Evolutionary conservation across 2,888 invertebrate genomes (phyloP).

Genomic region (Netelia inedita): DNA sequence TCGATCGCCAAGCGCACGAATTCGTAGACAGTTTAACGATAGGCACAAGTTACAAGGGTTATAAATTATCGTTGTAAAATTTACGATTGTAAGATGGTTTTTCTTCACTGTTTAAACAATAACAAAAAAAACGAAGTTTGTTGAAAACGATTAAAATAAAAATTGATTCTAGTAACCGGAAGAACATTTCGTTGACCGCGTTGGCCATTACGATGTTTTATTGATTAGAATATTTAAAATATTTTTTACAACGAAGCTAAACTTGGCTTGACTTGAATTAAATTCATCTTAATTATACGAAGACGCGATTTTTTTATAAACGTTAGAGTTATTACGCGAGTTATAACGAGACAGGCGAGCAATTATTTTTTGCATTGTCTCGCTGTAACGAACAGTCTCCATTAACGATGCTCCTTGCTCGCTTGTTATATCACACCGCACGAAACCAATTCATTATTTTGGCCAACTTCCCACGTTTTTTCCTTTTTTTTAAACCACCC

Average conservation of each 20-base stretch:
- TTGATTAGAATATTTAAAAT: too few species aligned
- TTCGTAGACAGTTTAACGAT: not conserved
- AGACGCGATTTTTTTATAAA: too few species aligned
- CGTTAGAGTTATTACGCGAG: not conserved
- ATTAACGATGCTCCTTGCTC: not conserved
- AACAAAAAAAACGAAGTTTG: not conserved
- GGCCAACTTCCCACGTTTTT: not conserved
- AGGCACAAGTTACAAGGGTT: not conserved
- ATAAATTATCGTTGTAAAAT: not conserved
- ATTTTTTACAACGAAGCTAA: too few species aligned
- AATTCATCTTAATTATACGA: too few species aligned
- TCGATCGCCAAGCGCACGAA: slow-evolving; percentile 14
- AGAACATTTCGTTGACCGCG: too few species aligned
- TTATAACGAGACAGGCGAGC: slow-evolving; percentile 10
- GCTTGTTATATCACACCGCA: not conserved
- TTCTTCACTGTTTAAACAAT: not conserved
- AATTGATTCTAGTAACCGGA: not conserved
- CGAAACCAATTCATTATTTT: slow-evolving; percentile 4
- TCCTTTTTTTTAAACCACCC: not conserved
- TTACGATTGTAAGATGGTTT: not conserved
- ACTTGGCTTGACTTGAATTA: too few species aligned
- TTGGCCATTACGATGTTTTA: too few species aligned
- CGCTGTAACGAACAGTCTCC: slow-evolving; percentile 14
- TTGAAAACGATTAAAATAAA: not conserved
- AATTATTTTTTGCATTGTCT: slow-evolving; percentile 30